phyloP scores from a whole-genome alignment of 2,797 vertebrate species.

The Protosalanx chinensis region DNA sequence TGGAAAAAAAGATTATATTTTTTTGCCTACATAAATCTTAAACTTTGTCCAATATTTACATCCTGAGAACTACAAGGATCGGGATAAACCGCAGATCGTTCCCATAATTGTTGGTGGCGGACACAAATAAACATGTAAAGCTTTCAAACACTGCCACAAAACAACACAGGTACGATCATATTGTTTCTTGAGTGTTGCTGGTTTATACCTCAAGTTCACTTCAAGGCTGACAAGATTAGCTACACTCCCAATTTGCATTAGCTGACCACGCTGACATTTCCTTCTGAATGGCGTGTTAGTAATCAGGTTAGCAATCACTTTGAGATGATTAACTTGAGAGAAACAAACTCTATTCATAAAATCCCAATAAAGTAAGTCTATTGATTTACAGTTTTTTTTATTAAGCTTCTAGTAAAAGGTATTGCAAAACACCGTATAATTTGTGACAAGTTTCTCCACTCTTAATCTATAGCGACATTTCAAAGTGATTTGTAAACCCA shows the following conservation, averaged over 20 bases:
- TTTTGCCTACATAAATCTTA: not conserved
- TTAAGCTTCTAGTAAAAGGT: not conserved
- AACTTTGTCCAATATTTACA: not conserved
- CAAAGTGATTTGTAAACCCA: not conserved
- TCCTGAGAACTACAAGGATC: not conserved
- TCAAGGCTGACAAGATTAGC: not conserved
- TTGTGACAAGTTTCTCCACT: not conserved
- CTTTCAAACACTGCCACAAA: not conserved
- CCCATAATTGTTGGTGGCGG: not conserved
- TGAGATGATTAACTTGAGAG: not conserved
- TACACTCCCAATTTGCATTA: not conserved
- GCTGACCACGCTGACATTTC: not conserved
- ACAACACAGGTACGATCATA: not conserved
- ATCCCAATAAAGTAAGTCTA: not conserved
- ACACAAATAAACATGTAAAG: not conserved
- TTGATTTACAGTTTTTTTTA: not conserved
- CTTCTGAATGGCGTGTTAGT: not conserved
- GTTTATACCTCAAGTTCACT: not conserved
- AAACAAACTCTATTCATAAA: not conserved
- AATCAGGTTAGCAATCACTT: constrained; percentile 2
- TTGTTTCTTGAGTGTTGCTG: not conserved
- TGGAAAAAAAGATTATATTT: too few species aligned
- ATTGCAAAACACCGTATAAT: not conserved
- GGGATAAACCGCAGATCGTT: not conserved
- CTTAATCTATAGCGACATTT: constrained; percentile 9